Conservation (phyloP, 2,113 vertebrate species). For the Hemibagrus wyckioides region DNA sequence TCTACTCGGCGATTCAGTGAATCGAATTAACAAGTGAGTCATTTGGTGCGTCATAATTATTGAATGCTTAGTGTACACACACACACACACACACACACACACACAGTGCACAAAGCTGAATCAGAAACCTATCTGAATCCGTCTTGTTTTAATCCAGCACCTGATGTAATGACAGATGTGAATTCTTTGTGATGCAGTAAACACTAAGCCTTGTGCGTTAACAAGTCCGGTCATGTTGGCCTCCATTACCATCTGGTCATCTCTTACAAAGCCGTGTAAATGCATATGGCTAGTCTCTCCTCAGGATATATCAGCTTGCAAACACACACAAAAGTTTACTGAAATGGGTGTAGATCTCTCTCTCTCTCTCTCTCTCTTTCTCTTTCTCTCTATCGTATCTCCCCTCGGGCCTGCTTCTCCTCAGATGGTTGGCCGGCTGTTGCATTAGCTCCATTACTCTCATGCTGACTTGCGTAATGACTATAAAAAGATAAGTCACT, state of each 20-base stretch:
- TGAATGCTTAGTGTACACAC: neutral
- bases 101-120: neutral
- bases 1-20: neutral
- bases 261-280: slow-evolving; percentile 8
- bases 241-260: slow-evolving; percentile 26
- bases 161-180: neutral
- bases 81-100: slow-evolving; percentile 26
- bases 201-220: slow-evolving; percentile 16
- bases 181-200: slow-evolving; percentile 41
- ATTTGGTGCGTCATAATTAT: neutral
- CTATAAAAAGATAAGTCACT: slow-evolving; percentile 42
- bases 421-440: slow-evolving; percentile 39
- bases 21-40: neutral
- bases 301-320: neutral
- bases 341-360: neutral
- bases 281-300: slow-evolving; percentile 26
- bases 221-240: neutral
- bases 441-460: slow-evolving; percentile 53
- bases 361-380: neutral
- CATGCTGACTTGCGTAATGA: slow-evolving; percentile 49
- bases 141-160: slow-evolving; percentile 24
- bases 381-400: neutral
- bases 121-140: neutral
- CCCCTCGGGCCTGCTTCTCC: slow-evolving; percentile 22
- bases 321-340: neutral